Base-by-base conservation (phyloP, 2,113 vertebrate species). In the Centropus bengalensis region DNA sequence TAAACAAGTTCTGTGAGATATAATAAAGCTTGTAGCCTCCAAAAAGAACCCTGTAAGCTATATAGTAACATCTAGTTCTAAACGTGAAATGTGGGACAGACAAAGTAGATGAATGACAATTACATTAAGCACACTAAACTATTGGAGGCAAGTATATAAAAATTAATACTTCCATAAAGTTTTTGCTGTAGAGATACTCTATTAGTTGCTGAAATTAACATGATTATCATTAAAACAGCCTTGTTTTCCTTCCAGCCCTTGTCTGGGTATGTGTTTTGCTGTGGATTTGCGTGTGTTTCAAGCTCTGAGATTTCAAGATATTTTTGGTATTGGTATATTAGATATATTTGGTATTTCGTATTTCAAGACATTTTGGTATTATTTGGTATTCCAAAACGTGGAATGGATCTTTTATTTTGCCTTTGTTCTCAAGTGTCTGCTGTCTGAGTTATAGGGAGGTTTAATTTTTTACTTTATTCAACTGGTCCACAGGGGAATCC, bases 381-480 rank as follows among this genome's bases (percentile, higher is more conserved):
- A n/a, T n/a, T n/a, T n/a, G n/a, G n/a, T n/a, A n/a, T n/a, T n/a
- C n/a, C n/a, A 86, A 47, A 82, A 60, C 23, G 36, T 76, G 85
- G 60, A 89, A 74, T 2, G 5, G 10, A 55, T 71, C 33, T 87
- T 89, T 70, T 68, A 12, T 42, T 58, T 14, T 42, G 36, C 52
- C 14, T 74, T 88, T 79, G 36, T 82, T 91, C 64, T 83, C 9
- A 38, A 70, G 22, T 33, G 30, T 32, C 27, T 91, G 45, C 38
- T 82, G 23, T 68, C 64, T 83, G 80, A 71, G 30, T 71, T 86
- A 56, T 1, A 83, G 49, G 44, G 42, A 67, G 80, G 55, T 73
- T 77, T 33, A 80, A 33, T 74, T 93, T 52, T 94, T 94, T 76
- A 45, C 69, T 95, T 2, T 75, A 21, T 92, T 86, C 49, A 75